phyloP scores from a whole-genome alignment of 2,797 vertebrate genomes.

The Calcarius lapponicus region DNA sequence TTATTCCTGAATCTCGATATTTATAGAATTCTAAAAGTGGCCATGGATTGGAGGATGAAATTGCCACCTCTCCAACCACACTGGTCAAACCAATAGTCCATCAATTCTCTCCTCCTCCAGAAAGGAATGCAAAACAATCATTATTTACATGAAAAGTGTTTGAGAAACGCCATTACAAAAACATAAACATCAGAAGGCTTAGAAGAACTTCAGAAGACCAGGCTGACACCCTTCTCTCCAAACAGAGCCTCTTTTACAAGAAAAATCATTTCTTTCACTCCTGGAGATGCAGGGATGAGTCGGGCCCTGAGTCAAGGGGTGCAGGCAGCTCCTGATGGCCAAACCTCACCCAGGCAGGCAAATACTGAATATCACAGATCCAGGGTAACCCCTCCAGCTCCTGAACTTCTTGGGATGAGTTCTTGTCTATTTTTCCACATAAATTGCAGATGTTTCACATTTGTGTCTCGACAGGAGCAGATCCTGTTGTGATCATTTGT shows the following conservation, averaged over 20 bases:
- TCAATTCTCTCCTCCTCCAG: too few relatives aligned
- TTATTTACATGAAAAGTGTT: too few relatives aligned
- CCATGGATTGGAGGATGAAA: too few relatives aligned
- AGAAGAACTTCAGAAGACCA: too few relatives aligned
- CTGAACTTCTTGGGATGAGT: not conserved
- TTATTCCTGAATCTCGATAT: too few relatives aligned
- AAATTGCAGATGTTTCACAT: not conserved
- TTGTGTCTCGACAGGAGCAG: not conserved
- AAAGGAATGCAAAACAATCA: too few relatives aligned
- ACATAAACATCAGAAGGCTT: too few relatives aligned
- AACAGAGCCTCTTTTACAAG: not conserved
- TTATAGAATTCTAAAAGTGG: too few relatives aligned
- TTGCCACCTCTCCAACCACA: too few relatives aligned
- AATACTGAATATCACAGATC: not conserved
- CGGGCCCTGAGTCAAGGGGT: not conserved
- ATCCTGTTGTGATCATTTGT: too few relatives aligned
- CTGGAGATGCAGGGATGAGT: not conserved
- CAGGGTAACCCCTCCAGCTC: not conserved
- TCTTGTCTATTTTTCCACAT: not conserved
- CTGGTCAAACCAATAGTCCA: too few relatives aligned
- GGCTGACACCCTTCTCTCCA: not conserved
- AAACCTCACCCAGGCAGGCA: not conserved
- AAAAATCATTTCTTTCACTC: accelerated
- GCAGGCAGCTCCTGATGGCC: not conserved
- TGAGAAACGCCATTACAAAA: too few relatives aligned